Base-by-base conservation (phyloP, 2,113 vertebrate genomes). In the Erpornis zantholeuca region DNA sequence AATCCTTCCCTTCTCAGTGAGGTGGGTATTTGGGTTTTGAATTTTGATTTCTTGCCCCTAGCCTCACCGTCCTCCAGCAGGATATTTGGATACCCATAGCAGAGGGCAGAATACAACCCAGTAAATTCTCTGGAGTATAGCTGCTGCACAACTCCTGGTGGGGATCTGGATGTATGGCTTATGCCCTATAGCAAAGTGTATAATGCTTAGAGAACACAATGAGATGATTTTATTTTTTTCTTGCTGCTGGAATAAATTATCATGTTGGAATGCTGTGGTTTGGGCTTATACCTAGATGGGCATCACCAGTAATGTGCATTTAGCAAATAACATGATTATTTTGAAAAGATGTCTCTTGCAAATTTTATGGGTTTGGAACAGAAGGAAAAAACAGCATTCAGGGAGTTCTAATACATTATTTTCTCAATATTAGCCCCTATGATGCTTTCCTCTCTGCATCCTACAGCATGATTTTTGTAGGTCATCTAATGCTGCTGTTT, bases 211-310 rank as follows among this genome's bases (percentile, higher is more conserved):
- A 81, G 79, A 96, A 88, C 50, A 90, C 63, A 90, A 42, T 36
- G 53, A 45, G 64, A 12, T 57, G 15, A 7, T 3, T 47, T 82
- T 65, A 56, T 65, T 72, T 71, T 71, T 80, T 11, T 33, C 82
- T 92, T 92, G 68, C 85, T 88, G 35, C 68, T 83, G 60, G 90
- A 96, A 78, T 96, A 83, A 93, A 94, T 92, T 92, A 86, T 10
- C 16, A 10, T 64, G n/a, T 78, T 0, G 1, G n/a, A 92, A 65
- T 75, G 60, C 59, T 6, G 3, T 40, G 28, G 57, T 79, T 94
- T 87, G 81, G 79, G 53, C 52, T 83, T 86, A 68, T 49, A 71
- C 60, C 64, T 94, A 77, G 76, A 68, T 86, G 92, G 79, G 82
- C 68, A 90, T 90, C 64, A 22, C 56, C 31, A 83, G 47, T 75